phyloP scores from a whole-genome alignment of 2,888 invertebrate genomes.

The Neoascia interrupta region DNA sequence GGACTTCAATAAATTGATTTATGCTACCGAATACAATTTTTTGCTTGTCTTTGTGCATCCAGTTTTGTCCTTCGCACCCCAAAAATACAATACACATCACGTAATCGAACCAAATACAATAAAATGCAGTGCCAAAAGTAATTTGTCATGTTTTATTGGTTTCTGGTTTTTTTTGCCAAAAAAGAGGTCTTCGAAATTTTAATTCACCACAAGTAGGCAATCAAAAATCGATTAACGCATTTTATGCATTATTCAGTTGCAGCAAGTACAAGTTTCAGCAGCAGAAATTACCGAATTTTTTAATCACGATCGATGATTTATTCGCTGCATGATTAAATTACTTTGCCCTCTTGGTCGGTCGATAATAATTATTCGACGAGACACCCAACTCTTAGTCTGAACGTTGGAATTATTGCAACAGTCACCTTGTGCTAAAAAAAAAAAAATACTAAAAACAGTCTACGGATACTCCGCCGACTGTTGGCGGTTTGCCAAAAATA shows the following conservation, averaged over 20 bases:
- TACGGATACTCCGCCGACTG: not conserved
- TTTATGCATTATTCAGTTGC: conserved; percentile 23
- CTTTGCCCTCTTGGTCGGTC: too few species aligned
- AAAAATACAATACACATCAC: too few species aligned
- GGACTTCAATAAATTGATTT: too few species aligned
- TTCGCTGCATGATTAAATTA: conserved; percentile 40
- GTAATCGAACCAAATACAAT: too few species aligned
- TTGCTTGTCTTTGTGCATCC: too few species aligned
- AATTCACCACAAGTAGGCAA: conserved; percentile 20
- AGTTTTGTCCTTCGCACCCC: too few species aligned
- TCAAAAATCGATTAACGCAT: conserved; percentile 55
- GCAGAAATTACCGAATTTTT: conserved; percentile 8
- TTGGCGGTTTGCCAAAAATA: conserved; percentile 7
- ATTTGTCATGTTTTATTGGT: conserved; percentile 3
- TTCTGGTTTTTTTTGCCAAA: conserved; percentile 48
- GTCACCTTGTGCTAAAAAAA: conserved; percentile 35
- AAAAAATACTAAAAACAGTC: too few species aligned
- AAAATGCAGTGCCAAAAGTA: conserved; percentile 18
- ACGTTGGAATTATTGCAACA: too few species aligned
- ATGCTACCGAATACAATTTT: too few species aligned
- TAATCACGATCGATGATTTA: conserved; percentile 53
- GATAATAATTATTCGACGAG: too few species aligned
- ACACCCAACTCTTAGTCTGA: too few species aligned
- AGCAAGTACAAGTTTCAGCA: not conserved
- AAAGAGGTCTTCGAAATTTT: conserved; percentile 14